Base-by-base conservation (phyloP, 1,140 invertebrate genomes). In the Brachionus calyciflorus region DNA sequence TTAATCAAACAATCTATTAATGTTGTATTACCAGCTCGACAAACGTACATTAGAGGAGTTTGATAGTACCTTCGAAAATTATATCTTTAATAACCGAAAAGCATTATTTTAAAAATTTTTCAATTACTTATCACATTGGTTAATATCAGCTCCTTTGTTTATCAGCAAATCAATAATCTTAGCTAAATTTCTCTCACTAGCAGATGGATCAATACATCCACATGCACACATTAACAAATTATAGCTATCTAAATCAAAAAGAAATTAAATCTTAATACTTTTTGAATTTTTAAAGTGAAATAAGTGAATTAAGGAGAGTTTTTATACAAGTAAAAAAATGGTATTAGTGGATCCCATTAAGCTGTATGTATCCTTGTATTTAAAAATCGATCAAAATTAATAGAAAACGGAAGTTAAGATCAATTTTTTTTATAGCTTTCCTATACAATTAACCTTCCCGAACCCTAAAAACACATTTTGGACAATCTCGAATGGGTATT, bases 171-270 rank as follows among this genome's bases (percentile, higher is more conserved):
- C 46, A 21, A 73, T 41, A 37, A 73, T 73, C 33, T 73, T 73
- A 17, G 46, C 30, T 17, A 73, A 40, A 37, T 30, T 55, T 14
- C 24, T 51, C 17, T 73, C 69, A 55, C 30, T 49, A 0, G 46
- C 46, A 40, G n/a, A 28, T 26, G 51, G 69, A 37, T 73, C 51
- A 9, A 73, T 14, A 40, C 44, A 40, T n/a, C 69, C 51, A 73
- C 69, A 73, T 28, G 69, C 69, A 14, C 46, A 49, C 69, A 73
- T 73, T 6, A 73, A 14, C 5, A 73, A 2, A 51, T 49, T 73
- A n/a, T 28, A 73, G 28, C 30, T 51, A 40, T 73, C 69, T 65
- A 46, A 37, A 28, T n/a, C n/a, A n/a, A n/a, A n/a, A n/a, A n/a
- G n/a, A n/a, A n/a, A n/a, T n/a, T n/a, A n/a, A n/a, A n/a, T n/a